A percentile compares a stretch with the other conserved stretches of the same genome.
phyloP scores from a whole-genome alignment of 2,113 vertebrate species.

The Accipiter cooperii region DNA sequence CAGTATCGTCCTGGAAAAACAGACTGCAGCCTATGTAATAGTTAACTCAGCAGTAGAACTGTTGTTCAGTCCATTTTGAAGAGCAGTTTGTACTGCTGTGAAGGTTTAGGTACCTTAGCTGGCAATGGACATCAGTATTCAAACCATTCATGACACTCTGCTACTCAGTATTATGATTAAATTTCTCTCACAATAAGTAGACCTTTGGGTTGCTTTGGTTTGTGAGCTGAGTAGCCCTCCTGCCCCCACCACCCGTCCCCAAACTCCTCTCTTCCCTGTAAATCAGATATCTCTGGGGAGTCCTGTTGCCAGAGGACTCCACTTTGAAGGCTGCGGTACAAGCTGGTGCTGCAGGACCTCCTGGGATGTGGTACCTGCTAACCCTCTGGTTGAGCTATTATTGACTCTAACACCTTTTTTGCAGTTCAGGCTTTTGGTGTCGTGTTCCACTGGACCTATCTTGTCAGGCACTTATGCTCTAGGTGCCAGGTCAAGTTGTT shows the following conservation, averaged over 20 bases:
- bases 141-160: neutral
- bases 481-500: neutral
- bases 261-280: neutral
- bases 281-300: neutral
- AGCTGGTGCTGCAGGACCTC: neutral
- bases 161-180: fast-evolving
- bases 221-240: neutral
- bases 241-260: neutral
- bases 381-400: neutral
- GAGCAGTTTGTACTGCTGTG: neutral
- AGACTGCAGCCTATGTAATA: neutral
- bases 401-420: neutral
- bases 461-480: neutral
- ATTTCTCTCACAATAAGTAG: neutral
- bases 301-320: neutral
- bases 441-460: neutral
- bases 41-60: neutral
- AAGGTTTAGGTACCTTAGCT: neutral
- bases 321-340: neutral
- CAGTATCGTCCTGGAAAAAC: neutral
- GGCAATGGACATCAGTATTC: neutral
- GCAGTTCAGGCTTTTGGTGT: neutral
- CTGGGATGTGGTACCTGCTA: neutral
- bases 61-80: neutral
- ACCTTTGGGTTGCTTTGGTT: neutral